Evolutionary conservation across 2,888 invertebrate species (phyloP).

Genomic region (Drosophila neotestacea): DNA sequence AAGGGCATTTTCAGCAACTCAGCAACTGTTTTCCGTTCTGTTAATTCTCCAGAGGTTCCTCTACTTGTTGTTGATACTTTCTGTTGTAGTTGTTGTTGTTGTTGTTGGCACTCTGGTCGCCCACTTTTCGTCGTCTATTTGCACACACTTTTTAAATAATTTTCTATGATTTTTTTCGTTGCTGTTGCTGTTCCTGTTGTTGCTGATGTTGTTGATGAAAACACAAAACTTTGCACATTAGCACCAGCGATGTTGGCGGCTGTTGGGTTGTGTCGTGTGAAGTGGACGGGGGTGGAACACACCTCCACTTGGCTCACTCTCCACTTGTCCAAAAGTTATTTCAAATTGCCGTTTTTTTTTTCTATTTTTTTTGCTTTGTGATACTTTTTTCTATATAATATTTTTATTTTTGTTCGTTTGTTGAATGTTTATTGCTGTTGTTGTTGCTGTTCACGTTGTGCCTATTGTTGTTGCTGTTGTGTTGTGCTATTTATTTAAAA

Average conservation of each 20-base stretch:
- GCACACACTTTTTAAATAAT: slow-evolving; percentile 80
- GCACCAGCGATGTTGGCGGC: slow-evolving; percentile 55
- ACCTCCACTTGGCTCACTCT: slow-evolving; percentile 54
- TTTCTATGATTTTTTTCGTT: slow-evolving; percentile 52
- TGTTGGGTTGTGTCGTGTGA: slow-evolving; percentile 6
- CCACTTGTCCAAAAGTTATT: slow-evolving; percentile 74
- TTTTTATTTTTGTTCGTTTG: slow-evolving; percentile 46
- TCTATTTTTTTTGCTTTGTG: slow-evolving; percentile 17
- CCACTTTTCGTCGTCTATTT: slow-evolving; percentile 64
- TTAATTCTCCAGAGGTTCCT: slow-evolving; percentile 64
- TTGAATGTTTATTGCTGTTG: slow-evolving; percentile 32
- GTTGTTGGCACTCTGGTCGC: slow-evolving; percentile 38
- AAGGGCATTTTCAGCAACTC: slow-evolving; percentile 78
- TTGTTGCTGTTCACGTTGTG: slow-evolving; percentile 29
- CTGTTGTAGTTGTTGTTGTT: slow-evolving; percentile 16
- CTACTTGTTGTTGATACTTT: slow-evolving; percentile 5
- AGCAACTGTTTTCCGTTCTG: slow-evolving; percentile 57
- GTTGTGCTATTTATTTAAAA: slow-evolving; percentile 65
- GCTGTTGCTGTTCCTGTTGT: slow-evolving; percentile 18
- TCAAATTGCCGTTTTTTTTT: slow-evolving; percentile 41
- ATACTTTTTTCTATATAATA: slow-evolving; percentile 29
- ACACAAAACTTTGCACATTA: slow-evolving; percentile 80
- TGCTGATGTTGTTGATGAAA: slow-evolving; percentile 63
- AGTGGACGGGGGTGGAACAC: slow-evolving; percentile 14
- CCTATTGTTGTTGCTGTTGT: slow-evolving; percentile 33